These are phyloP conservation scores for Dryobotodes eremita DNA, from an alignment of 2,888 invertebrate genomes.

Conservation along the genomic window DNA sequence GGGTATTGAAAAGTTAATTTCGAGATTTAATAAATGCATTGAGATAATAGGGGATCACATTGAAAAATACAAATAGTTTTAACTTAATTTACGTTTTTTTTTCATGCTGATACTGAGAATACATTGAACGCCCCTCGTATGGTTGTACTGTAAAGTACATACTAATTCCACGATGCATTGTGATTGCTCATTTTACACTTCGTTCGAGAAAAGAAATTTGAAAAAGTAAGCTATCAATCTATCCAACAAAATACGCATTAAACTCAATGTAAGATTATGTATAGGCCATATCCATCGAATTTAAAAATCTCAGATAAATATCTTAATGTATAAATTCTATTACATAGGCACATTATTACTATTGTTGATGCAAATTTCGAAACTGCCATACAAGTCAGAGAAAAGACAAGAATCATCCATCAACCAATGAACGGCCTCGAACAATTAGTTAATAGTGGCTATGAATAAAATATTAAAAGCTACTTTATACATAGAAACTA, in stretches of 20 bases:
- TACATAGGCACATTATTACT: conserved; percentile 28
- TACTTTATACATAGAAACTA: conserved; percentile 67
- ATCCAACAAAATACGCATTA: not conserved
- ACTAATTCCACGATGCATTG: not conserved
- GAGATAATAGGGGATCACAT: no score
- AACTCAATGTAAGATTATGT: not conserved
- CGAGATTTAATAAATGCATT: no score
- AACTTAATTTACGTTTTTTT: no score
- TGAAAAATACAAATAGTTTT: no score
- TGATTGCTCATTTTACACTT: not conserved
- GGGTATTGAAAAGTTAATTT: no score
- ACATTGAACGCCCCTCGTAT: no score
- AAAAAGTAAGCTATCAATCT: not conserved
- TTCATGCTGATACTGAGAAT: no score
- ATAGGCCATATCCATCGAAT: not conserved
- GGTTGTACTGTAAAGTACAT: no score
- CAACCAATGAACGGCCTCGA: conserved; percentile 47
- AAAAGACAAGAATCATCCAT: conserved; percentile 55
- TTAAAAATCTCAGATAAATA: conserved; percentile 40
- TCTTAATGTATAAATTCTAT: conserved; percentile 53
- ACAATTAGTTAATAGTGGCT: conserved; percentile 64
- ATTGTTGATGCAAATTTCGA: conserved; percentile 54
- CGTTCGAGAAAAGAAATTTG: not conserved
- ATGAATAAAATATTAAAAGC: conserved; percentile 69
- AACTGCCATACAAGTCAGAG: conserved; percentile 41